Percentiles rank a stretch among this genome's conserved stretches.
phyloP scores from a whole-genome alignment of 2,888 invertebrate genomes.

The Cabera pusaria region DNA sequence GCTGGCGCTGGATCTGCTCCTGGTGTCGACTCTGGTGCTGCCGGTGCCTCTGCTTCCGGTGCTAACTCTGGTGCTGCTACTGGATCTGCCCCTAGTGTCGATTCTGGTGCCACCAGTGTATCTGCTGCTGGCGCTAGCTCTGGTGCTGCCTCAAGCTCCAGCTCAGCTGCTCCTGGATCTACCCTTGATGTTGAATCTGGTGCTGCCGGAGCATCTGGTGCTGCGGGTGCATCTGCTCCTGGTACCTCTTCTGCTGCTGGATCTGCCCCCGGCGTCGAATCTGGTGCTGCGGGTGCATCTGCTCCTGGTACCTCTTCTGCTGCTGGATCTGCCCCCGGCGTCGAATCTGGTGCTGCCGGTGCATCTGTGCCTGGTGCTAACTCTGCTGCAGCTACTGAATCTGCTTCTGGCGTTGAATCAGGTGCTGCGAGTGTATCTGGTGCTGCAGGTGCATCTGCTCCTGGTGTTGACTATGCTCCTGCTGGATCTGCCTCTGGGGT shows the following conservation, averaged over 20 bases:
- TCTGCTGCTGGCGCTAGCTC: constrained; percentile 16
- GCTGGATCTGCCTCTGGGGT: not conserved
- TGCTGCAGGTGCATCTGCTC: constrained; percentile 8
- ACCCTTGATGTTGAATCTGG: constrained; percentile 1
- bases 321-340: constrained; percentile 3
- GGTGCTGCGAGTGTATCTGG: constrained; percentile 9
- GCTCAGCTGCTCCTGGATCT: constrained; percentile 11
- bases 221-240: not conserved
- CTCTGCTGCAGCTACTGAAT: constrained; percentile 10
- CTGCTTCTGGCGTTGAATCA: constrained; percentile 13
- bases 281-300: not conserved
- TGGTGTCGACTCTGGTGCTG: constrained; percentile 1
- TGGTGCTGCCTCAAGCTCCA: constrained; percentile 3
- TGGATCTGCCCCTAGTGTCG: not conserved
- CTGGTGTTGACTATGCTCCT: not conserved
- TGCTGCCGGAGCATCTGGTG: not conserved
- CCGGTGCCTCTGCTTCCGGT: constrained; percentile 3
- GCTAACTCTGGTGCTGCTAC: not conserved
- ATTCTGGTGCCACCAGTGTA: constrained; percentile 2
- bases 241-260: not conserved
- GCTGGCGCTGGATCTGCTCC: not conserved
- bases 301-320: constrained; percentile 3
- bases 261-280: not conserved
- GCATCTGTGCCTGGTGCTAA: not conserved
- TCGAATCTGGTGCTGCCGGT: not conserved